phyloP scores from a whole-genome alignment of 2,113 vertebrate genomes.

The Chrysochloris asiatica region DNA sequence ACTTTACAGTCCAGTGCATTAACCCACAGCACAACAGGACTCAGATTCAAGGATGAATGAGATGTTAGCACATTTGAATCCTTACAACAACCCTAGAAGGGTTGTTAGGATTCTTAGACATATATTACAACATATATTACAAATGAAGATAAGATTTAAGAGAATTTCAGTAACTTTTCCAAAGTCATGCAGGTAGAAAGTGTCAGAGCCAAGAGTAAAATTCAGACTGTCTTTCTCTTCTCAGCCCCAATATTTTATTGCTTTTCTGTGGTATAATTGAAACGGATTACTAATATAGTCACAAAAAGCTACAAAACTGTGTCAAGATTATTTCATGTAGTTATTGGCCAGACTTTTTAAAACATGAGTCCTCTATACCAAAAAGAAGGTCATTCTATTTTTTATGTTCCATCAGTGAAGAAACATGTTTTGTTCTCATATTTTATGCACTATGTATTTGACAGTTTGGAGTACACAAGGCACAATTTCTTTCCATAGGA shows the following conservation, averaged over 20 bases:
- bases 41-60: too few relatives aligned
- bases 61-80: constrained; percentile 22
- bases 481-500: background rate
- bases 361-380: background rate
- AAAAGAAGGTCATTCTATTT: constrained; percentile 39
- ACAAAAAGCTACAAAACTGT: background rate
- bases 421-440: background rate
- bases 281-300: background rate
- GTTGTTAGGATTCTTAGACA: too few relatives aligned
- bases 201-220: too few relatives aligned
- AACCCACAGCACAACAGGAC: too few relatives aligned
- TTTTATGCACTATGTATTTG: background rate
- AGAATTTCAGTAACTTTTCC: too few relatives aligned
- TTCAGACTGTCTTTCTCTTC: too few relatives aligned
- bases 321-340: background rate
- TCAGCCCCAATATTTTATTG: too few relatives aligned
- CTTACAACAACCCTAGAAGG: constrained; percentile 4
- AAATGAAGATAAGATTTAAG: too few relatives aligned
- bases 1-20: too few relatives aligned
- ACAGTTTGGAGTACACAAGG: background rate
- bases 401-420: background rate
- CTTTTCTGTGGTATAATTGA: background rate
- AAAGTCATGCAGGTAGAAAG: too few relatives aligned
- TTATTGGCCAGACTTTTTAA: background rate
- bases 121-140: too few relatives aligned